A percentile compares a stretch with the other conserved stretches of the same genome.
Conservation (phyloP, 2,888 invertebrate genomes). For the Drosophila nigricruria region DNA sequence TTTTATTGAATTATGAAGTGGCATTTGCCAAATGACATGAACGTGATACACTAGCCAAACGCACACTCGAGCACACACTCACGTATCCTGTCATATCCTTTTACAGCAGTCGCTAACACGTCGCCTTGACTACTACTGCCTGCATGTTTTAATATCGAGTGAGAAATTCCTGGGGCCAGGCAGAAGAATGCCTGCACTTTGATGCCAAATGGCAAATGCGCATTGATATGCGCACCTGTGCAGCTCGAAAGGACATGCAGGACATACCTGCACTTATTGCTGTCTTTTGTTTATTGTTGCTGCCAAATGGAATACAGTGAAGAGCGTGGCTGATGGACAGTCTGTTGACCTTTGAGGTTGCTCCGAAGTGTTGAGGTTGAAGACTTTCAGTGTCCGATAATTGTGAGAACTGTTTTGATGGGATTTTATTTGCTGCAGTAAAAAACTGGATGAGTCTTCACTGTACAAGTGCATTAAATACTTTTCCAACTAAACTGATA, state of each 20-base stretch:
- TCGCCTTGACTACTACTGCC: slow-evolving; percentile 13
- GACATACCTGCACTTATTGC: slow-evolving; percentile 22
- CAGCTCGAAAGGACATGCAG: slow-evolving; percentile 19
- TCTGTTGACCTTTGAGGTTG: too few species aligned
- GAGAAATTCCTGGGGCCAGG: slow-evolving; percentile 23
- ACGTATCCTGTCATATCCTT: neutral
- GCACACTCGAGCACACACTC: slow-evolving; percentile 1
- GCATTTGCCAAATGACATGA: slow-evolving; percentile 73
- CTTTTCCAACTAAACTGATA: too few species aligned
- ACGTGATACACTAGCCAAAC: slow-evolving; percentile 66
- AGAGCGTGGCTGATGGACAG: too few species aligned
- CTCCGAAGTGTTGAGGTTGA: too few species aligned
- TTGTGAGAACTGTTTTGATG: too few species aligned
- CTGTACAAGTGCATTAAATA: too few species aligned
- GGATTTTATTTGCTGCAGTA: too few species aligned
- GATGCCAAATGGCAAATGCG: slow-evolving; percentile 9
- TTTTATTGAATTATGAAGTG: slow-evolving; percentile 84
- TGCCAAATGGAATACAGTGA: slow-evolving; percentile 6
- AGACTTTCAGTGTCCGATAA: too few species aligned
- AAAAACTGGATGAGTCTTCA: too few species aligned
- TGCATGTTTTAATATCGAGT: slow-evolving; percentile 43
- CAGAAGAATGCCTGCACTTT: slow-evolving; percentile 30
- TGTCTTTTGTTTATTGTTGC: neutral
- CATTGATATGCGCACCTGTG: slow-evolving; percentile 28
- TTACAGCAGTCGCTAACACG: slow-evolving; percentile 14